Evolutionary conservation across 2,113 vertebrate species (phyloP).

Genomic region (Verasper variegatus): DNA sequence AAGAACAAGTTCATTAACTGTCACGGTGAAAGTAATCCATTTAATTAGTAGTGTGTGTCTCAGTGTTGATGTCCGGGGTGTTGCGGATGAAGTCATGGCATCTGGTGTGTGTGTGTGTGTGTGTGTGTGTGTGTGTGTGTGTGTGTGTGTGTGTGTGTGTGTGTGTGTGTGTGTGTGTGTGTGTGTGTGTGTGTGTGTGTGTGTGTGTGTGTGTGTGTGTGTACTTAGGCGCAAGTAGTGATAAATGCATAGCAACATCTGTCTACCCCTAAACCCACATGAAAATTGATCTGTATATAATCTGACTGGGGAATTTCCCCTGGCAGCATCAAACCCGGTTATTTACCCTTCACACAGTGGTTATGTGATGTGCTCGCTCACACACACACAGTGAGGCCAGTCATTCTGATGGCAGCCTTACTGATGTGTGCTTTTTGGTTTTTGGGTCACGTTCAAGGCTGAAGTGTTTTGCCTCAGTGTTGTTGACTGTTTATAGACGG

Average conservation of each 20-base stretch:
- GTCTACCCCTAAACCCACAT: conserved; percentile 60
- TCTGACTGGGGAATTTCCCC: conserved; percentile 71
- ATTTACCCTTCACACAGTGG: conserved; percentile 71
- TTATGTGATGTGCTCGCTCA: conserved; percentile 53
- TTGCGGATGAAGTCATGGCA: background rate
- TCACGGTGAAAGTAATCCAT: conserved; percentile 33
- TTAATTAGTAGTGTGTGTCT: conserved; percentile 12
- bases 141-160: too few relatives aligned
- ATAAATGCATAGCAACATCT: conserved; percentile 57
- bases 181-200: background rate
- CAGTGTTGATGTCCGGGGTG: background rate
- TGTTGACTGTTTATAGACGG: conserved; percentile 61
- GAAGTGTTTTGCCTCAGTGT: conserved; percentile 50
- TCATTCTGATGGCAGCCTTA: conserved; percentile 37
- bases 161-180: conserved; percentile 20
- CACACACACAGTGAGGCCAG: conserved; percentile 31
- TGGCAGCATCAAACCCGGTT: conserved; percentile 63
- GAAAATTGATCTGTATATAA: conserved; percentile 76
- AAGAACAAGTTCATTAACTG: background rate
- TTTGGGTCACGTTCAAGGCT: conserved; percentile 72
- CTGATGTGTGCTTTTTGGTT: conserved; percentile 60
- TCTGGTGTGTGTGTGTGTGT: too few relatives aligned
- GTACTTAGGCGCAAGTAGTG: conserved; percentile 32
- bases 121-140: too few relatives aligned
- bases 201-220: conserved; percentile 24